Conservation (phyloP, 2,888 invertebrate species). For the Hymenopus coronatus region DNA sequence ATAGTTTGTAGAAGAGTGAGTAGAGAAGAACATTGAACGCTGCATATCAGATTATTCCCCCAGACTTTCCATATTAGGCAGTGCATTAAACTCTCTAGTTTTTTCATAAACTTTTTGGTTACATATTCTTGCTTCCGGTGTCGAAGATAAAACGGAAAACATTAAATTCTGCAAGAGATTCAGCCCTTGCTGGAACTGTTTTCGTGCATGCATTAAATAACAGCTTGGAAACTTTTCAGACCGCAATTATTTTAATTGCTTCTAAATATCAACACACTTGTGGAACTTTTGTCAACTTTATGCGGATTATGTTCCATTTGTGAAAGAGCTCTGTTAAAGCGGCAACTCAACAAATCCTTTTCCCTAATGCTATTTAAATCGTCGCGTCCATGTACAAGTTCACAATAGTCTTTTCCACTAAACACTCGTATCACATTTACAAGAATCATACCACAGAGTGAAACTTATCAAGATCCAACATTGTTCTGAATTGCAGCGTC, state of each 20-base stretch:
- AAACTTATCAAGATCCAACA: background rate
- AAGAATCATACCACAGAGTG: background rate
- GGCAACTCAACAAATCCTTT: background rate
- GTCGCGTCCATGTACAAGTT: background rate
- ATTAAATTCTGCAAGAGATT: background rate
- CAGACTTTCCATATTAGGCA: background rate
- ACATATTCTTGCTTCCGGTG: background rate
- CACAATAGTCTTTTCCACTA: too few relatives aligned
- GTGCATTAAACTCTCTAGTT: background rate
- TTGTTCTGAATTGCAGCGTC: background rate
- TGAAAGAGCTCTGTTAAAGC: background rate
- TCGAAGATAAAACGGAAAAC: background rate
- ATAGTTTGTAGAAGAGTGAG: too few relatives aligned
- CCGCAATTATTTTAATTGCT: background rate
- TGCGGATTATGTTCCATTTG: background rate
- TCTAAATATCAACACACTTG: background rate
- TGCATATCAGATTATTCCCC: too few relatives aligned
- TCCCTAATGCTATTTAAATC: background rate
- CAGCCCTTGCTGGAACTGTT: background rate
- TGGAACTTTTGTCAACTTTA: background rate
- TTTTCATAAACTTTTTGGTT: background rate
- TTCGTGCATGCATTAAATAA: background rate
- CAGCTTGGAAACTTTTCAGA: background rate
- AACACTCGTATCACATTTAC: too few relatives aligned
- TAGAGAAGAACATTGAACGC: too few relatives aligned